Conservation (phyloP, 2,888 invertebrate genomes). For the Phengaris arion region DNA sequence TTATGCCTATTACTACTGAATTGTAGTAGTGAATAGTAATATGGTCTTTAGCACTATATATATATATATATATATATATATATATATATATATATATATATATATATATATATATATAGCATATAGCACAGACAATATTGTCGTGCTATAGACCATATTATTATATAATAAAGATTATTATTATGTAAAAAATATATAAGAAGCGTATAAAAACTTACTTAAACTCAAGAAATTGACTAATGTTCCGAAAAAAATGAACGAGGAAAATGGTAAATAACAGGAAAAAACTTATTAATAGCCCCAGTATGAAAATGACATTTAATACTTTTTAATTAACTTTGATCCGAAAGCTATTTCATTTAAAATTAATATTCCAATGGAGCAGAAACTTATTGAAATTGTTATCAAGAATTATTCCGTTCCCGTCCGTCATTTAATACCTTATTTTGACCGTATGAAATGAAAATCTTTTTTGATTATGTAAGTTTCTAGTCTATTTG, state of each 20-base stretch:
- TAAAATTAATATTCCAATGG: neutral
- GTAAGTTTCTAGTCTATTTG: too few species aligned
- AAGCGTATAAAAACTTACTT: too few species aligned
- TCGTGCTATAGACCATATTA: too few species aligned
- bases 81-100: too few species aligned
- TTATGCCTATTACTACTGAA: too few species aligned
- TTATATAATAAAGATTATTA: too few species aligned
- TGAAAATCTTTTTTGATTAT: neutral
- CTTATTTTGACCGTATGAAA: neutral
- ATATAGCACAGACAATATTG: too few species aligned
- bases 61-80: too few species aligned
- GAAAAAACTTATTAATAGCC: neutral
- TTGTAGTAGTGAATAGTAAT: too few species aligned
- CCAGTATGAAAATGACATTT: neutral
- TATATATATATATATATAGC: too few species aligned
- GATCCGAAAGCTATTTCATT: slow-evolving; percentile 16
- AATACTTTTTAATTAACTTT: slow-evolving; percentile 17
- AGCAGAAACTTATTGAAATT: slow-evolving; percentile 22
- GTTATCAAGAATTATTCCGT: neutral
- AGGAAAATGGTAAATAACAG: neutral
- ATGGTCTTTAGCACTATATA: too few species aligned
- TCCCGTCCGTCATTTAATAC: neutral
- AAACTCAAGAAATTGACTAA: neutral
- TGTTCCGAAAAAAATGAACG: neutral
- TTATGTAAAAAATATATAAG: too few species aligned